A percentile compares a stretch with the other conserved stretches of the same genome.
phyloP scores from a whole-genome alignment of 2,113 vertebrate genomes.

The Hyperoodon ampullatus region DNA sequence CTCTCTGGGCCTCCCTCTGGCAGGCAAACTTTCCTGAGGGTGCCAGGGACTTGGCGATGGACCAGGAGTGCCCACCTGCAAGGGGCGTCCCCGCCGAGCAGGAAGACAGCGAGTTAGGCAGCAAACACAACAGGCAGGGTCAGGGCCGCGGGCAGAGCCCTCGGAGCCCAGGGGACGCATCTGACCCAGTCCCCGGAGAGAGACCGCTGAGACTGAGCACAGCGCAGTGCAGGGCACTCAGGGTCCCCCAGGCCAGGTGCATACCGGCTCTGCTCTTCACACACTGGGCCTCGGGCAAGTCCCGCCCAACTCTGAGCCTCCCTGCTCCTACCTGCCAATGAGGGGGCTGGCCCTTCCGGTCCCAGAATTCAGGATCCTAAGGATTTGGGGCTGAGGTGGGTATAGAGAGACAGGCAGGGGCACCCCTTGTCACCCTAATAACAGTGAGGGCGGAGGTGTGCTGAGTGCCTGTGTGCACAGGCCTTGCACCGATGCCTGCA shows the following conservation, averaged over 20 bases:
- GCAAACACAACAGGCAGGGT: neutral
- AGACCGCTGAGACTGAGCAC: rapidly evolving
- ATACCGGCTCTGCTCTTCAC: neutral
- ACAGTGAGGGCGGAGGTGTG: neutral
- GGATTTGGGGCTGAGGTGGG: neutral
- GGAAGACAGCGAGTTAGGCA: neutral
- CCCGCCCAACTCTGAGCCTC: neutral
- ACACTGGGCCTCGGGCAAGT: neutral
- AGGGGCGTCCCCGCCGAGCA: neutral
- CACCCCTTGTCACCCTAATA: neutral
- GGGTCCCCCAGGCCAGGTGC: no score
- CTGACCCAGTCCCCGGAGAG: neutral
- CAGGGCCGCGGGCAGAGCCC: neutral
- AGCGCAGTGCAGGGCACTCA: rapidly evolving
- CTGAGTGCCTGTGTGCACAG: neutral
- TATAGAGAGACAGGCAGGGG: neutral
- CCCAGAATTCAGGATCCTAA: neutral
- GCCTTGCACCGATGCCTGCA: rapidly evolving
- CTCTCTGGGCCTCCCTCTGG: neutral
- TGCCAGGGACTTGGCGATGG: neutral
- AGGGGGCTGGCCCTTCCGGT: neutral
- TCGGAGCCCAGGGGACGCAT: no score
- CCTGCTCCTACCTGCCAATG: neutral
- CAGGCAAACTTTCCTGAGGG: neutral
- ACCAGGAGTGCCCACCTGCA: neutral